A percentile compares a stretch with the other conserved stretches of the same genome.
Evolutionary conservation across 2,797 vertebrate species (phyloP).

Genomic region (Tenualosa thibaudeaui): DNA sequence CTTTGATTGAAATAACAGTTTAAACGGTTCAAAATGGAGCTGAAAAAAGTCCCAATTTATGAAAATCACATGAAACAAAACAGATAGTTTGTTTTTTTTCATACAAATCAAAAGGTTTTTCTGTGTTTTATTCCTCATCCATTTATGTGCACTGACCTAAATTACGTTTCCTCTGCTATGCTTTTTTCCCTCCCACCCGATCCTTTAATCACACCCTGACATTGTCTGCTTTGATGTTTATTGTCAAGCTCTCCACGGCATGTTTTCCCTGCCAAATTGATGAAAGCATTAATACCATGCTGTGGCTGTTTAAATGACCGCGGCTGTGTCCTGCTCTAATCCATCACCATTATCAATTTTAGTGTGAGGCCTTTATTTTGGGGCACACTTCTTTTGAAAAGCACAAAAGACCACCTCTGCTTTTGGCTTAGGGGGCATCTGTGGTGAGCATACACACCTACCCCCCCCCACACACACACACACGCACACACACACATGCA

Average conservation of each 20-base stretch:
- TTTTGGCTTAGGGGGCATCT: constrained; percentile 37
- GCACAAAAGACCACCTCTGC: constrained; percentile 30
- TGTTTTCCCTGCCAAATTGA: constrained; percentile 38
- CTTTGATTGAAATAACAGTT: constrained; percentile 4
- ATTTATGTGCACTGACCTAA: constrained; percentile 38
- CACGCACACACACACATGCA: not conserved
- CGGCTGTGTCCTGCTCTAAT: constrained; percentile 34
- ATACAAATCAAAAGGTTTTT: not conserved
- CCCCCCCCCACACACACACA: constrained; percentile 21
- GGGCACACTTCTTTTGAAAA: constrained; percentile 46
- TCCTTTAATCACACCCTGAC: constrained; percentile 28
- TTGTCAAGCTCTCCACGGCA: constrained; percentile 33
- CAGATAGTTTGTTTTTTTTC: not conserved
- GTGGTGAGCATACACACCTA: constrained; percentile 26
- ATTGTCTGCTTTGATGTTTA: constrained; percentile 44
- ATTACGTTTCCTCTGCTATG: constrained; percentile 16
- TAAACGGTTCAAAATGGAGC: not conserved
- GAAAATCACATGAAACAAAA: constrained; percentile 14
- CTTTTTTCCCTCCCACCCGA: constrained; percentile 18
- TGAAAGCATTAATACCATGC: constrained; percentile 40
- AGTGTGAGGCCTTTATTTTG: constrained; percentile 38
- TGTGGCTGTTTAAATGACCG: constrained; percentile 47
- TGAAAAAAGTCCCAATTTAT: not conserved
- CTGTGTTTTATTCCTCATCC: not conserved
- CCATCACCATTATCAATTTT: constrained; percentile 35